phyloP scores from a whole-genome alignment of 2,888 invertebrate genomes.

The Luffia ferchaultella region DNA sequence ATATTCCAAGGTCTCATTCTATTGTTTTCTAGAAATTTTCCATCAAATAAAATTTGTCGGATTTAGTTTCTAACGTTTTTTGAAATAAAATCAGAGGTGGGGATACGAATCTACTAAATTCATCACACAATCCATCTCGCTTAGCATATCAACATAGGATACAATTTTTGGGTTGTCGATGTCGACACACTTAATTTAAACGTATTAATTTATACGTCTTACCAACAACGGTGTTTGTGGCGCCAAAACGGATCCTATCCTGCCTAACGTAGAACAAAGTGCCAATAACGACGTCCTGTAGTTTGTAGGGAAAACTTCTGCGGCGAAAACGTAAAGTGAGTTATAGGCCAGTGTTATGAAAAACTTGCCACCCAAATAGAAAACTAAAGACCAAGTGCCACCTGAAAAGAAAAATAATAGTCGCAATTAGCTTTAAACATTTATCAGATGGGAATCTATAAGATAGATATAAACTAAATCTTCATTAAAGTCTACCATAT shows the following conservation, averaged over 20 bases:
- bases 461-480: not conserved
- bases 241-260: conserved; percentile 71
- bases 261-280: conserved; percentile 73
- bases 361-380: conserved; percentile 72
- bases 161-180: no score
- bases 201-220: no score
- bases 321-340: conserved; percentile 72
- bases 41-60: no score
- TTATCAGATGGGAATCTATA: not conserved
- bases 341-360: conserved; percentile 74
- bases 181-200: no score
- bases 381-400: conserved; percentile 57
- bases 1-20: no score
- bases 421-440: not conserved
- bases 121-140: no score
- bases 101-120: no score
- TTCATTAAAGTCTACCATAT: not conserved
- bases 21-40: no score
- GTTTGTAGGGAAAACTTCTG: conserved; percentile 75
- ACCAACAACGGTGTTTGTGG: conserved; percentile 74
- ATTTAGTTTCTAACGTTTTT: no score
- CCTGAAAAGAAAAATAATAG: conserved; percentile 32
- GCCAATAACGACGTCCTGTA: conserved; percentile 71
- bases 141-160: no score
- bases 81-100: no score